Percentiles rank a stretch among this genome's conserved stretches.
These are phyloP conservation scores for Propithecus coquereli DNA, from an alignment of 2,113 vertebrate species.

Conservation along the genomic window DNA sequence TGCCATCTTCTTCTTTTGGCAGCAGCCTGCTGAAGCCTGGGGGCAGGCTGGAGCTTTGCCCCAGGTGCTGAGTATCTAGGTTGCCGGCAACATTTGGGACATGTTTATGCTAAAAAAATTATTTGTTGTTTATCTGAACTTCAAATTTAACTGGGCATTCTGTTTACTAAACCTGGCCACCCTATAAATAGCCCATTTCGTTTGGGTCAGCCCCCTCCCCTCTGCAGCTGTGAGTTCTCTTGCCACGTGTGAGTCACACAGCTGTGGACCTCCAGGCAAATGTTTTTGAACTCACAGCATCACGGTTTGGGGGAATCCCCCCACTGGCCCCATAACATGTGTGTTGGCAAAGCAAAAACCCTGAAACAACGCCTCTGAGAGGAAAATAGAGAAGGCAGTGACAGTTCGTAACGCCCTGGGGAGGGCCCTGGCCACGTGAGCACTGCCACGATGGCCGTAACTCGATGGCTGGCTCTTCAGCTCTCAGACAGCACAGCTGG, in stretches of 20 bases:
- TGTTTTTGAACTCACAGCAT: slow-evolving; percentile 34
- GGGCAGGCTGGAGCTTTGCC: neutral
- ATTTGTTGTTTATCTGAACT: neutral
- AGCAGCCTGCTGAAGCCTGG: too few relatives aligned
- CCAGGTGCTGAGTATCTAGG: neutral
- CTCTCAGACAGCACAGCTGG: neutral
- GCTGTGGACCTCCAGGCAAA: slow-evolving; percentile 37
- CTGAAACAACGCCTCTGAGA: neutral
- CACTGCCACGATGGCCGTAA: fast-evolving
- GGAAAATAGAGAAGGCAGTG: neutral
- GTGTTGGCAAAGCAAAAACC: slow-evolving; percentile 22
- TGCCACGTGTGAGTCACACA: slow-evolving; percentile 30
- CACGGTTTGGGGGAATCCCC: slow-evolving; percentile 52
- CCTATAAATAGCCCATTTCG: neutral
- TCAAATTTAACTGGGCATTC: neutral
- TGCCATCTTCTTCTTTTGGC: neutral
- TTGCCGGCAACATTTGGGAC: too few relatives aligned
- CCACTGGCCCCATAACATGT: neutral
- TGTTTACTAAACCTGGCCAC: neutral
- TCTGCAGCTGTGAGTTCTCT: slow-evolving; percentile 16
- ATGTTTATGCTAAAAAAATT: too few relatives aligned
- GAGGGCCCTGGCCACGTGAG: neutral
- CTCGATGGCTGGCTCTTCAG: fast-evolving
- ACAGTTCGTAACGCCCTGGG: neutral
- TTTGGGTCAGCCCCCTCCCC: neutral